Conservation (phyloP, 2,113 vertebrate species). For the Larimichthys polyactis region DNA sequence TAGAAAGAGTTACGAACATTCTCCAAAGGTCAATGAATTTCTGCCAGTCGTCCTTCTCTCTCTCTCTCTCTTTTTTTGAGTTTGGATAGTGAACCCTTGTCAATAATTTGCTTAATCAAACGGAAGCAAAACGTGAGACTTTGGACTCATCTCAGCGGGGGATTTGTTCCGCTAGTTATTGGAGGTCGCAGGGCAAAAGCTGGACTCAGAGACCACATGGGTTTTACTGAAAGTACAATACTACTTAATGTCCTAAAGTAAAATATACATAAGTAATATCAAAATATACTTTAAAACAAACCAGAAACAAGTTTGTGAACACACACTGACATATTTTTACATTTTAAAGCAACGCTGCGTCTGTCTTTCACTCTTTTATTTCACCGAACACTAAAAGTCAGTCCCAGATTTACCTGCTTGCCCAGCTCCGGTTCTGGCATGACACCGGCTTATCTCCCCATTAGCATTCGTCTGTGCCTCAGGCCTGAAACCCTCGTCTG, state of each 20-base stretch:
- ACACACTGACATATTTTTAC: neutral
- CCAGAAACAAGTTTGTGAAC: neutral
- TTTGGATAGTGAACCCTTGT: conserved; percentile 52
- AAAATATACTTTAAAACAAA: neutral
- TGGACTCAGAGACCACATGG: neutral
- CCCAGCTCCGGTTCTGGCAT: too few species aligned
- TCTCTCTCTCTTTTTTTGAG: neutral
- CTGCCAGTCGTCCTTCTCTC: conserved; percentile 10
- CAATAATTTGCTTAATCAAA: conserved; percentile 79
- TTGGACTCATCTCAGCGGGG: conserved; percentile 71
- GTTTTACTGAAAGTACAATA: neutral
- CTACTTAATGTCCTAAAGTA: neutral
- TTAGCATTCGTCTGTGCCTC: too few species aligned
- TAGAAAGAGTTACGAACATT: conserved; percentile 42
- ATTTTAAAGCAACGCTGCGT: too few species aligned
- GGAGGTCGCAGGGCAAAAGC: conserved; percentile 33
- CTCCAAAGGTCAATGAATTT: conserved; percentile 28
- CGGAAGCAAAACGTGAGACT: conserved; percentile 54
- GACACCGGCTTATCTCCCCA: too few species aligned
- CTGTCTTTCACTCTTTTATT: too few species aligned
- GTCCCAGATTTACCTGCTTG: too few species aligned
- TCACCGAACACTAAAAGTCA: too few species aligned
- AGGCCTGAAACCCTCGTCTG: too few species aligned
- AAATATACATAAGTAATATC: neutral
- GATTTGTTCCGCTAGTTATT: conserved; percentile 40